phyloP scores from a whole-genome alignment of 2,113 vertebrate species.

The Carassius carassius region DNA sequence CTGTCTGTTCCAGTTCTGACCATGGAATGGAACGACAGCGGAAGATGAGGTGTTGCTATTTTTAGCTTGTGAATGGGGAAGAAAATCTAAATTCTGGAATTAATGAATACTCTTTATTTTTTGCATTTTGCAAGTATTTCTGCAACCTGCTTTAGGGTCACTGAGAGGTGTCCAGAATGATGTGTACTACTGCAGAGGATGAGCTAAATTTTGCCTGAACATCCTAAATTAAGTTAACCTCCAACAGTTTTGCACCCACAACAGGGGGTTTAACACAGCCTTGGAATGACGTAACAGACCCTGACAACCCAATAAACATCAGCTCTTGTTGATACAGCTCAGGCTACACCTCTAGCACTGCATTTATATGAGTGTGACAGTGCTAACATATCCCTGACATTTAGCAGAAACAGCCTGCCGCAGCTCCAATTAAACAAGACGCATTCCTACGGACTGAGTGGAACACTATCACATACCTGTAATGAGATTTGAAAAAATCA shows the following conservation, averaged over 20 bases:
- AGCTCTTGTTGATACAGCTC: constrained; percentile 1
- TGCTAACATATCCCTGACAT: constrained; percentile 48
- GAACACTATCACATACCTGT: background rate
- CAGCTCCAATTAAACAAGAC: constrained; percentile 34
- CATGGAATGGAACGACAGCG: constrained; percentile 20
- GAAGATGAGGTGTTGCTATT: constrained; percentile 55
- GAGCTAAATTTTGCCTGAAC: background rate
- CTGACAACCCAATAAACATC: constrained; percentile 23
- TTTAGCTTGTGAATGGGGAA: constrained; percentile 22
- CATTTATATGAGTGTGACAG: constrained; percentile 26
- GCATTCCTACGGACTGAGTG: constrained; percentile 21
- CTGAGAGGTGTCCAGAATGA: background rate
- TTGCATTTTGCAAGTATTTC: background rate
- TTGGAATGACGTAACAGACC: constrained; percentile 25
- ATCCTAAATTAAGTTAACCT: background rate
- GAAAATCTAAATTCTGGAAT: background rate
- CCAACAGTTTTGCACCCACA: constrained; percentile 5
- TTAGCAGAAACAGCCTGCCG: constrained; percentile 39
- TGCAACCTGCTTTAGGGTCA: too few relatives aligned
- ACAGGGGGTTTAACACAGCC: constrained; percentile 6
- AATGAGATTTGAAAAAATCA: background rate
- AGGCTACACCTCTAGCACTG: constrained; percentile 21
- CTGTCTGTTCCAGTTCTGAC: constrained; percentile 50
- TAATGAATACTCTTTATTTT: background rate
- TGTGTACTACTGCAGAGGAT: background rate